Conservation (phyloP, 2,888 invertebrate genomes). For the Synergus itoensis region DNA sequence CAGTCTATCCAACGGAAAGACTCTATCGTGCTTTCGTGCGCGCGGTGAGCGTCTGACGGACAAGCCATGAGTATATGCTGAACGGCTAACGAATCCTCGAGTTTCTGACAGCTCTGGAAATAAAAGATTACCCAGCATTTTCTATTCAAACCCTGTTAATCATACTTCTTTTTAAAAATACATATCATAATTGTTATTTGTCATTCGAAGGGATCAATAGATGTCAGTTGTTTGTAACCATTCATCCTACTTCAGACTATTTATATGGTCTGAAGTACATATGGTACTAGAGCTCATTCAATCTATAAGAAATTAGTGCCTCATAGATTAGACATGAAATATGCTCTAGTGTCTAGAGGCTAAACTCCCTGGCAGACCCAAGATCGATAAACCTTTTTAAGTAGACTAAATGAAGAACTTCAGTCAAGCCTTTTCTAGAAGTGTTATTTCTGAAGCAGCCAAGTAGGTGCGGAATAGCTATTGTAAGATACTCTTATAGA, state of each 20-base stretch:
- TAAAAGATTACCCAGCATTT: slow-evolving; percentile 48
- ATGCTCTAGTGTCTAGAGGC: neutral
- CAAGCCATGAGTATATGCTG: slow-evolving; percentile 53
- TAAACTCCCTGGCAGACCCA: neutral
- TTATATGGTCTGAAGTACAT: too few species aligned
- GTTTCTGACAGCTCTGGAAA: slow-evolving; percentile 59
- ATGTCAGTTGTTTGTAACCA: too few species aligned
- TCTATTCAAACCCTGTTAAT: neutral
- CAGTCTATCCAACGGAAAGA: slow-evolving; percentile 4
- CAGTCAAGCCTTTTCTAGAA: neutral
- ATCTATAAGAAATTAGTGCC: too few species aligned
- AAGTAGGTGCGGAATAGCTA: neutral
- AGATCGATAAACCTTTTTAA: neutral
- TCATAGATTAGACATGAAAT: too few species aligned
- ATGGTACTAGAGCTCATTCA: too few species aligned
- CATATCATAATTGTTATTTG: neutral
- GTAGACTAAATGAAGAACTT: neutral
- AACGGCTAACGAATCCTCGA: slow-evolving; percentile 54
- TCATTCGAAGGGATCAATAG: neutral
- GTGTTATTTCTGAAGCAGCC: neutral
- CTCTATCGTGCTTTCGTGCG: slow-evolving; percentile 42
- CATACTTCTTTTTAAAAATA: neutral
- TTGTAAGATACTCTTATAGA: neutral
- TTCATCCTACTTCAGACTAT: too few species aligned
- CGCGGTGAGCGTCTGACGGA: slow-evolving; percentile 56